Evolutionary conservation across 2,797 vertebrate genomes (phyloP), one percentile per base, ranked within the genome.

Genomic region (Gallirallus australis): DNA sequence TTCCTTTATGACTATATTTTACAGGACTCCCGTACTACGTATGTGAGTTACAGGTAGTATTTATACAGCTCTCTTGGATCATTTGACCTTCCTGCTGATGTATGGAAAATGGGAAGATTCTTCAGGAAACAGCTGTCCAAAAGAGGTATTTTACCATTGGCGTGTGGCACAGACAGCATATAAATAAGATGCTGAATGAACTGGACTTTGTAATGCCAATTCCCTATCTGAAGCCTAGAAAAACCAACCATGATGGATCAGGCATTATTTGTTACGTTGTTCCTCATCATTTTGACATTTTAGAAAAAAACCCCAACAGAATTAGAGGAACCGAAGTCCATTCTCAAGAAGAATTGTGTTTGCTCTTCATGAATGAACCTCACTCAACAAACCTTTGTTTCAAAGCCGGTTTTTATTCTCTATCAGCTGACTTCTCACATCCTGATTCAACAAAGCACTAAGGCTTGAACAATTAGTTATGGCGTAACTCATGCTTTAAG

Each of bases 371-470:
- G 54, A 45, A 86, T 8, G 54, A 76, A 33, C 54, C 71, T 94
- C 92, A 52, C 80, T 86, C 70, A 95, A 81, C 86, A 47, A 52
- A 59, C 31, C 90, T 95, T 92, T 93, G 88, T 83, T 71, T 72
- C 90, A 35, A 17, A 33, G 91, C 31, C 3, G 0, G 61, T 60
- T 33, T 91, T 64, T 48, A 27, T 31, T 53, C 71, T 92, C 79
- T 54, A 3, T 60, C 91, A 87, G 94, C 52, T 91, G 78, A 91
- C 84, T 95, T 61, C 23, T 60, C 91, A 93, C 82, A 81, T 83
- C 89, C 93, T 93, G 90, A 88, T 86, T 91, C 79, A 90, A 93
- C 95, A 93, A 88, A 86, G 76, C 57, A 31, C 90, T 69, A 81
- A 90, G 85, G 76, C 78, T 30, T 79, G 50, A 93, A 73, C 92